A percentile compares a stretch with the other conserved stretches of the same genome.
phyloP scores from a whole-genome alignment of 2,113 vertebrate genomes.

The Megaceryle torquata region DNA sequence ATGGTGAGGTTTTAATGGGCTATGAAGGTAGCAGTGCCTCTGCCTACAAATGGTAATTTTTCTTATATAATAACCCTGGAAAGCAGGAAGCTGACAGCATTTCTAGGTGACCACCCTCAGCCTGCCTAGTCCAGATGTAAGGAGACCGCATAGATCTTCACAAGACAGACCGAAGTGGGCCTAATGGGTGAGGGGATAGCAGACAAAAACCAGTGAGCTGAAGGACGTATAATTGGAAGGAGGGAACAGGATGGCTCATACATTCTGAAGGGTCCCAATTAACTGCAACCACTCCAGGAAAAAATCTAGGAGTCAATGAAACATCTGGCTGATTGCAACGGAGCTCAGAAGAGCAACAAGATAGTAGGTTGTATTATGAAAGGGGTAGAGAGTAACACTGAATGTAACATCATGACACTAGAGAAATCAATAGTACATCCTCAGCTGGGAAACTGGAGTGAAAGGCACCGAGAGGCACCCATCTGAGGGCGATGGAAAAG shows the following conservation, averaged over 20 bases:
- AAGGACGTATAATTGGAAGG: neutral
- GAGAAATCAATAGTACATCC: conserved; percentile 25
- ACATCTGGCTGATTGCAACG: conserved; percentile 63
- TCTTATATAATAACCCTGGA: neutral
- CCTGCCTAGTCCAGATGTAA: neutral
- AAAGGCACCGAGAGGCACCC: conserved; percentile 43
- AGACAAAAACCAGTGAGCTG: neutral
- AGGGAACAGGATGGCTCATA: conserved; percentile 37
- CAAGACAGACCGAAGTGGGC: rapidly evolving
- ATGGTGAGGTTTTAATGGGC: neutral
- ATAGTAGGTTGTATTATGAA: conserved; percentile 4
- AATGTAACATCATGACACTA: neutral
- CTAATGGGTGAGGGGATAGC: neutral
- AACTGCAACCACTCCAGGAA: conserved; percentile 33
- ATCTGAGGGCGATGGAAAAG: conserved; percentile 16
- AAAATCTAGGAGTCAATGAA: conserved; percentile 57
- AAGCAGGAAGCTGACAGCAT: neutral
- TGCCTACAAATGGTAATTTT: neutral
- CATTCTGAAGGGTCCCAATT: conserved; percentile 22
- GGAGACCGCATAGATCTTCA: neutral
- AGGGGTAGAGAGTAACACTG: neutral
- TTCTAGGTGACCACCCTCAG: neutral
- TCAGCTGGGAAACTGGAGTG: conserved; percentile 42
- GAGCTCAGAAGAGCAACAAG: conserved; percentile 41
- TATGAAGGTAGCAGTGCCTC: neutral